Conservation (phyloP, 2,888 invertebrate genomes). For the Caenorhabditis wallacei region DNA sequence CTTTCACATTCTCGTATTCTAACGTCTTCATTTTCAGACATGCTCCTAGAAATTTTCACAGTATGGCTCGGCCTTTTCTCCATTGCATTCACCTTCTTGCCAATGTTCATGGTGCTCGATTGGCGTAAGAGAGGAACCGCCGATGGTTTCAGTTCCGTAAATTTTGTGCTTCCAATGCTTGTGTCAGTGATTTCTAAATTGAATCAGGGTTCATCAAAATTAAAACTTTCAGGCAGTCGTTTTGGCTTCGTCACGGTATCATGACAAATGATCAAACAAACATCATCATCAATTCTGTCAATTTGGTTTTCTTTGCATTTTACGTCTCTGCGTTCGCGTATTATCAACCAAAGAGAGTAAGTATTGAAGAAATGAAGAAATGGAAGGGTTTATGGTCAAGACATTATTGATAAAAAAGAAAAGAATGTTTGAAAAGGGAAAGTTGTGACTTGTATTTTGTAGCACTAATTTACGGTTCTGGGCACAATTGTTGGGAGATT, state of each 20-base stretch:
- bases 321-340: constrained; percentile 79
- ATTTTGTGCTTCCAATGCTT: constrained; percentile 81
- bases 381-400: not conserved
- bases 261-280: constrained; percentile 80
- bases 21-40: constrained; percentile 19
- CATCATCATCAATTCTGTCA: constrained; percentile 78
- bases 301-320: constrained; percentile 76
- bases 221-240: constrained; percentile 75
- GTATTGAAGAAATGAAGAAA: constrained; percentile 3
- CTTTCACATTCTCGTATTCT: not conserved
- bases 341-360: constrained; percentile 81
- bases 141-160: constrained; percentile 82
- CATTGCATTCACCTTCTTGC: constrained; percentile 81
- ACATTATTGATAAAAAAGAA: not conserved
- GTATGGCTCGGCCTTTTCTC: constrained; percentile 80
- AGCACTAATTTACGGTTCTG: not conserved
- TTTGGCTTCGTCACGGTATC: constrained; percentile 80
- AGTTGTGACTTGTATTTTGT: constrained; percentile 28
- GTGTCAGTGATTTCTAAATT: constrained; percentile 71
- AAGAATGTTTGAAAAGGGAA: constrained; percentile 14
- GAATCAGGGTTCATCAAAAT: not conserved
- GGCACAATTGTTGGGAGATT: too few relatives aligned
- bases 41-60: constrained; percentile 74
- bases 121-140: constrained; percentile 81
- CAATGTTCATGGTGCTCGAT: constrained; percentile 75